A percentile compares a stretch with the other conserved stretches of the same genome.
Evolutionary conservation across 2,797 vertebrate genomes (phyloP).

Genomic region (Phataginus tricuspis): DNA sequence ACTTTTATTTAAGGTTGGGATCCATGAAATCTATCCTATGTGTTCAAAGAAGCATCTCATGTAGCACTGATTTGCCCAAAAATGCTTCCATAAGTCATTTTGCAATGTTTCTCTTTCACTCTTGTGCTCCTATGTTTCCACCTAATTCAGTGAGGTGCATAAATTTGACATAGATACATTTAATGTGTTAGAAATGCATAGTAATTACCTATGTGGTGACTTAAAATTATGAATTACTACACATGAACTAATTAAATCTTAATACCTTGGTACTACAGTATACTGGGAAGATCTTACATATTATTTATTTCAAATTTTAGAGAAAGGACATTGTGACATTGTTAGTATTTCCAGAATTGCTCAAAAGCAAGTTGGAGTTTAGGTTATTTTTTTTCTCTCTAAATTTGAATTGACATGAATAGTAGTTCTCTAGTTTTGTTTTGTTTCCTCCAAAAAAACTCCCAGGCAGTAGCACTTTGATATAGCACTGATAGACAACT

Average conservation of each 20-base stretch:
- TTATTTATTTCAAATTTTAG: background rate
- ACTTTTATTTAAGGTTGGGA: background rate
- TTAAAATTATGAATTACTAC: conserved; percentile 29
- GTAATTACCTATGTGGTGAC: background rate
- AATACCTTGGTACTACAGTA: background rate
- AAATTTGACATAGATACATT: background rate
- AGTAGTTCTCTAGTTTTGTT: background rate
- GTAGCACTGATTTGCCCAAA: conserved; percentile 22
- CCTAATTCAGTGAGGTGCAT: background rate
- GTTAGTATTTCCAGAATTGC: conserved; percentile 5
- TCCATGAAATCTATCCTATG: background rate
- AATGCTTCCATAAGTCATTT: background rate
- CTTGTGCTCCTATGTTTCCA: background rate
- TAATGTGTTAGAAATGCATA: conserved; percentile 9
- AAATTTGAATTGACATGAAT: background rate
- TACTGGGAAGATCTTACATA: background rate
- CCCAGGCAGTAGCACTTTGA: background rate
- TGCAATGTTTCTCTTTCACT: background rate
- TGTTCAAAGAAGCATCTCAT: background rate
- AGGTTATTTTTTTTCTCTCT: background rate
- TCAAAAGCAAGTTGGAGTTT: background rate
- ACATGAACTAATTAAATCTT: conserved; percentile 39
- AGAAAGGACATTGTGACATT: background rate
- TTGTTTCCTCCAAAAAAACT: background rate
- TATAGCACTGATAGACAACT: background rate